Conservation (phyloP, 2,888 invertebrate genomes). For the Drepanosiphum platanoidis region DNA sequence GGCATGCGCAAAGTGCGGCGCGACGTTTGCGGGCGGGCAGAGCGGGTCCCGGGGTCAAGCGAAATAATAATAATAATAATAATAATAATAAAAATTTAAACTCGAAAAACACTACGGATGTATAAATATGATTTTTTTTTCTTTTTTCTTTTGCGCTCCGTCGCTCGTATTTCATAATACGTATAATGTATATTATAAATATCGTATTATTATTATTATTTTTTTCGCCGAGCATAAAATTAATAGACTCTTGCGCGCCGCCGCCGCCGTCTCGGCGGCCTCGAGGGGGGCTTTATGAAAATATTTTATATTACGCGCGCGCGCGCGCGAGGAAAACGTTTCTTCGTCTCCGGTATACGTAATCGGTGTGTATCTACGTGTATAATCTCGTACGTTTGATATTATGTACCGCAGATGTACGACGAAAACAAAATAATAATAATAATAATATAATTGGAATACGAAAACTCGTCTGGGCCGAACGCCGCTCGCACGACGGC, state of each 20-base stretch:
- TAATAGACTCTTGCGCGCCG: constrained; percentile 32
- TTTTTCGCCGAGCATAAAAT: constrained; percentile 7
- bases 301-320: too few relatives aligned
- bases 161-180: neutral
- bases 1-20: neutral
- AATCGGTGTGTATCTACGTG: neutral
- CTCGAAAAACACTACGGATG: neutral
- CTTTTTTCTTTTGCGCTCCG: neutral
- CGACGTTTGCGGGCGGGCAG: neutral
- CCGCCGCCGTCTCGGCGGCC: constrained; percentile 15
- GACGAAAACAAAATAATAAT: constrained; percentile 16
- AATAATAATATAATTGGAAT: constrained; percentile 25
- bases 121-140: constrained; percentile 15
- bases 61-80: constrained; percentile 34
- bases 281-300: neutral
- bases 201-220: neutral
- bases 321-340: neutral
- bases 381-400: neutral
- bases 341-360: neutral
- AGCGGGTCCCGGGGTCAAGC: neutral
- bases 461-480: constrained; percentile 29
- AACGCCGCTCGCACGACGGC: neutral
- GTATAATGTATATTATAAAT: neutral
- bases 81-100: neutral
- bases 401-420: neutral